These are phyloP conservation scores for Zele albiditarsus DNA, from an alignment of 2,888 invertebrate genomes.

Conservation along the genomic window DNA sequence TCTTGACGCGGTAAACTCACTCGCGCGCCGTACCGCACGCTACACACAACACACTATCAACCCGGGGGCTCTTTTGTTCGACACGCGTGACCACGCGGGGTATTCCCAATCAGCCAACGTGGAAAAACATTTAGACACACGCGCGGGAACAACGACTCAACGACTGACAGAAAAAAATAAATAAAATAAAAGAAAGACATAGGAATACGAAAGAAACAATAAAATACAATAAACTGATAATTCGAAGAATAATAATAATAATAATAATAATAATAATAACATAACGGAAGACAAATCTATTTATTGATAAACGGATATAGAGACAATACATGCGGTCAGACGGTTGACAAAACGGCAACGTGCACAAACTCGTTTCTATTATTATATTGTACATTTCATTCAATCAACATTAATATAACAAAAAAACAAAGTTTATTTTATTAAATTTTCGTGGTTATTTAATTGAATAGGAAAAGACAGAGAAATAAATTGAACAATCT, in stretches of 20 bases:
- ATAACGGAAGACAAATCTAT: neutral
- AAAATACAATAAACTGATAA: neutral
- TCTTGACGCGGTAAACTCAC: constrained; percentile 70
- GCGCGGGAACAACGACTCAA: neutral
- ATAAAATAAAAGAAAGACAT: neutral
- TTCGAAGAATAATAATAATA: neutral
- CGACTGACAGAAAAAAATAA: neutral
- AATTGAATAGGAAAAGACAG: neutral
- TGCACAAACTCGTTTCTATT: neutral
- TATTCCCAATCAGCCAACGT: neutral
- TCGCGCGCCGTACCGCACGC: constrained; percentile 72
- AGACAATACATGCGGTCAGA: neutral
- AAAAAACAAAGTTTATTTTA: neutral
- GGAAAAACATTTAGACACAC: neutral
- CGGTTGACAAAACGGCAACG: neutral
- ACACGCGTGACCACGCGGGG: constrained; percentile 65
- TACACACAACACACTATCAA: constrained; percentile 67
- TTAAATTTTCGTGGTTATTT: neutral
- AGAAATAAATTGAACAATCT: neutral
- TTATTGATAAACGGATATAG: neutral
- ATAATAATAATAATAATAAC: neutral
- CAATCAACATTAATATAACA: neutral
- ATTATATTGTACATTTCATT: neutral
- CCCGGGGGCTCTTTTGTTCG: constrained; percentile 57
- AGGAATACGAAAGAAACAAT: neutral